A percentile compares a stretch with the other conserved stretches of the same genome.
Evolutionary conservation across 2,888 invertebrate genomes (phyloP).

Genomic region (Stratiomys singularior): DNA sequence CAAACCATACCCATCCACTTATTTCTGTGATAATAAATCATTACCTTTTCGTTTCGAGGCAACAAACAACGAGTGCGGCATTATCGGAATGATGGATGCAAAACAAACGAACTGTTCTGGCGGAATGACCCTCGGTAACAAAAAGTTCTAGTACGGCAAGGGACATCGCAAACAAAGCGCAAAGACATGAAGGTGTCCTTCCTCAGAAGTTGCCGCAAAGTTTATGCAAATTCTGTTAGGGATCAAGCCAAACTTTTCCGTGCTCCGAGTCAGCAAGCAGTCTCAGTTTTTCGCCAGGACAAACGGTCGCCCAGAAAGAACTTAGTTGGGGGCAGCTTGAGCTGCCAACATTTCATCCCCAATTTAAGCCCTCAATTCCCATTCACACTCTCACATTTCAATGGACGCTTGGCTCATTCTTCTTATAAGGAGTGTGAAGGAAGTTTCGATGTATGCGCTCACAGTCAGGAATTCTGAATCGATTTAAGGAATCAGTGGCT

Average conservation of each 20-base stretch:
- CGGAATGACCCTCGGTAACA: conserved; percentile 3
- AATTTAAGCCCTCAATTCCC: neutral
- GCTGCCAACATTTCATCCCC: neutral
- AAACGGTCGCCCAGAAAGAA: neutral
- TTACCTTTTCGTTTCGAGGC: neutral
- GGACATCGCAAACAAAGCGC: neutral
- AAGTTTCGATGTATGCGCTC: neutral
- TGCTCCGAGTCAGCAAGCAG: neutral
- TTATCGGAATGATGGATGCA: neutral
- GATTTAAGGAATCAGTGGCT: neutral
- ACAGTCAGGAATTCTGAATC: neutral
- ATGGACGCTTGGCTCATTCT: conserved; percentile 15
- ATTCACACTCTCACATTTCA: neutral
- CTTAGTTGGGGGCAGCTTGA: neutral
- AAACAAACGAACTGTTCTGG: conserved; percentile 6
- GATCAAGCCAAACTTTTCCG: conserved; percentile 29
- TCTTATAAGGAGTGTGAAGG: conserved; percentile 21
- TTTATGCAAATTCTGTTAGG: conserved; percentile 24
- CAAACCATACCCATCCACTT: neutral
- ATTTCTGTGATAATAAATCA: neutral
- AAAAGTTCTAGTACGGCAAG: neutral
- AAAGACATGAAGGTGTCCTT: neutral
- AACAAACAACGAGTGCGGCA: neutral
- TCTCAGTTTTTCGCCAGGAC: conserved; percentile 11
- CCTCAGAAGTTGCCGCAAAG: neutral